Evolutionary conservation across 2,113 vertebrate genomes (phyloP), one percentile per base, ranked within the genome.

Genomic region (Chlamydotis undulata): DNA sequence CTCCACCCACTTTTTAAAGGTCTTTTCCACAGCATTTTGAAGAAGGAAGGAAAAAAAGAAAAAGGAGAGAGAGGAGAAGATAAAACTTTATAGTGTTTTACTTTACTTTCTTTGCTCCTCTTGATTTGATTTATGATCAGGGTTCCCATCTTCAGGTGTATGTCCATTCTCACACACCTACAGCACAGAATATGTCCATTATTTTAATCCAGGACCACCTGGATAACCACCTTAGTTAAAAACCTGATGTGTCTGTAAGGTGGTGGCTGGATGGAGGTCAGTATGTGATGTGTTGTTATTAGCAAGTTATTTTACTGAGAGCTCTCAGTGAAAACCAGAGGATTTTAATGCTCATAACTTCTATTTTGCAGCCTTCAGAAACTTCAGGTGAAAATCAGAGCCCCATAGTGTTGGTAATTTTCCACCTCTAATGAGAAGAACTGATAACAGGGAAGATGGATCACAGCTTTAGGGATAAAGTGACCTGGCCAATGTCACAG

Each of bases 1-100:
- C 87, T 91, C 95, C 82, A 0, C 90, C 84, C 89, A 89, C 89
- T 90, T 93, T 92, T 53, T 23, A 95, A 95, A 95, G 91, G 93
- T 92, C 91, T 90, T 94, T 96, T 91, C 86, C 57, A 35, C 39
- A 26, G 61, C 3, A 1, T 94, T 87, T 68, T 33, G 50, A 67
- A 71, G 16, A 19, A 3, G 18, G 9, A 19, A 4, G 13, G 11
- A 3, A 1, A 29, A 16, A 4, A 4, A 7, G 4, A 13, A 35
- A 19, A 5, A 29, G 4, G 17, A 16, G 21, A 11, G 21, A 37
- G 14, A 57, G 12, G 7, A 26, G 19, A 55, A 4, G 18, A 10
- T 4, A 33, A 2, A 61, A 77, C 2, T 76, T 68, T n/a, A 26
- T 74, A 39, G 4, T 33, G 9, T 53, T 87, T n/a, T 53, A 8